A percentile compares a stretch with the other conserved stretches of the same genome.
These are phyloP conservation scores for Spodoptera exigua DNA, from an alignment of 2,888 invertebrate genomes.

Conservation along the genomic window DNA sequence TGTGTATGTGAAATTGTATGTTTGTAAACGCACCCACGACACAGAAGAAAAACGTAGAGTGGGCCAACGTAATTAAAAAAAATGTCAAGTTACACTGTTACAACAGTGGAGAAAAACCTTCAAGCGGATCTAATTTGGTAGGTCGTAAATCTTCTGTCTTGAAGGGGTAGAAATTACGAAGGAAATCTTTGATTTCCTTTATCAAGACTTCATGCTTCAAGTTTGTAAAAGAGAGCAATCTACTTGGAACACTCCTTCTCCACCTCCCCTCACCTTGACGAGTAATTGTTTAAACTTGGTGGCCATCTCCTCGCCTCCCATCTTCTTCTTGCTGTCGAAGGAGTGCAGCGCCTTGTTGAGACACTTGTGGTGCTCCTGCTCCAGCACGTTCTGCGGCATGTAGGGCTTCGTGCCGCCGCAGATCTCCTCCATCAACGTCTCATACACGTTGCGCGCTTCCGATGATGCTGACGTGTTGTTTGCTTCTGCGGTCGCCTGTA, in stretches of 20 bases:
- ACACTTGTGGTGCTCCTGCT: conserved; percentile 94
- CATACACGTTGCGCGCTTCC: conserved; percentile 97
- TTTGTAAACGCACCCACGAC: too few relatives aligned
- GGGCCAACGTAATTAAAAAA: too few relatives aligned
- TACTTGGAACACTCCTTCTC: too few relatives aligned
- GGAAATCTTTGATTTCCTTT: too few relatives aligned
- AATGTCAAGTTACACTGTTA: too few relatives aligned
- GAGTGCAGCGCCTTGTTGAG: conserved; percentile 92
- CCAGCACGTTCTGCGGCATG: conserved; percentile 94
- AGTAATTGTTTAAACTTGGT: conserved; percentile 94
- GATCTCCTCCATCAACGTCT: conserved; percentile 96
- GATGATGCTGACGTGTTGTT: conserved; percentile 99
- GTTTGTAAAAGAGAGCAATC: too few relatives aligned
- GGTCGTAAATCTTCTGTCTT: not conserved
- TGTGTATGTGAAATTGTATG: too few relatives aligned
- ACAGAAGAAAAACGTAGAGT: too few relatives aligned
- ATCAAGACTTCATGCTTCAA: too few relatives aligned
- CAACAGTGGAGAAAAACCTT: too few relatives aligned
- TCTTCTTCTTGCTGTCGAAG: conserved; percentile 97
- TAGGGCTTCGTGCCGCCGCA: conserved; percentile 98
- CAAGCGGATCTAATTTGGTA: too few relatives aligned
- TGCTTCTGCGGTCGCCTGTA: conserved; percentile 98
- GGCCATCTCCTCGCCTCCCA: conserved; percentile 99
- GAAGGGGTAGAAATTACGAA: not conserved
- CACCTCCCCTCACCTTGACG: conserved; percentile 91